Evolutionary conservation across 2,797 vertebrate genomes (phyloP), one percentile per base, ranked within the genome.

Genomic region (Gymnoscopelus microlampas): DNA sequence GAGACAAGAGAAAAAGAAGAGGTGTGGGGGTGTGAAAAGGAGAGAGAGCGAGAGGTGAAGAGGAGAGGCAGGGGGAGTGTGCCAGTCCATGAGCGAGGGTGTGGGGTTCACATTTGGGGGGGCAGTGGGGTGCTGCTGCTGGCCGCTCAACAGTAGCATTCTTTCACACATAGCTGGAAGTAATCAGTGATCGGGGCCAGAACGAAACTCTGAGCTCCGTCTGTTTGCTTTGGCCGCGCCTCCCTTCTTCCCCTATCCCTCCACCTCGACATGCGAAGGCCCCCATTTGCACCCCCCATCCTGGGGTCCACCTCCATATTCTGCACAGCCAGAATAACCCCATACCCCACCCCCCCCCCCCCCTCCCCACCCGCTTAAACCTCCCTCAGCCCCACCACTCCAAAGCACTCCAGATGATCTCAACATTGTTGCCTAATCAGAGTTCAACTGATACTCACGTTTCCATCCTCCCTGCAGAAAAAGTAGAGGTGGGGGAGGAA

Each of bases 181-280:
- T 89, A 88, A 92, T 94, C 88, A 85, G 70, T 26, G 26, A 79
- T 60, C 54, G 23, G 73, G 69, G 66, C 63, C 89, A 89, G 84
- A 94, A 88, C 91, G 85, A 89, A 76, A 88, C 83, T 89, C 90
- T 3, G 59, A 89, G 84, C 90, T 88, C 86, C 88, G 77, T 79
- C 73, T 94, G 91, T 95, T 96, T 95, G 88, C 85, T 93, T 95
- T 95, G 95, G 94, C 94, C 66, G 63, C 57, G 51, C 68, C 85
- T 86, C 88, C 81, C 73, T 82, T 79, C 54, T 8, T 51, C 56
- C 66, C 53, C 35, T 44, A 44, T 23, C 26, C 24, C 64, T 68
- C 70, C 73, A 53, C 56, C 68, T 63, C 60, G 55, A 60, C 49
- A 71, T 59, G 57, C 63, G 50, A 78, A 58, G 61, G 24, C 70